These are phyloP conservation scores for Hipparchia sbordonii DNA, from an alignment of 2,888 invertebrate genomes.

Conservation along the genomic window DNA sequence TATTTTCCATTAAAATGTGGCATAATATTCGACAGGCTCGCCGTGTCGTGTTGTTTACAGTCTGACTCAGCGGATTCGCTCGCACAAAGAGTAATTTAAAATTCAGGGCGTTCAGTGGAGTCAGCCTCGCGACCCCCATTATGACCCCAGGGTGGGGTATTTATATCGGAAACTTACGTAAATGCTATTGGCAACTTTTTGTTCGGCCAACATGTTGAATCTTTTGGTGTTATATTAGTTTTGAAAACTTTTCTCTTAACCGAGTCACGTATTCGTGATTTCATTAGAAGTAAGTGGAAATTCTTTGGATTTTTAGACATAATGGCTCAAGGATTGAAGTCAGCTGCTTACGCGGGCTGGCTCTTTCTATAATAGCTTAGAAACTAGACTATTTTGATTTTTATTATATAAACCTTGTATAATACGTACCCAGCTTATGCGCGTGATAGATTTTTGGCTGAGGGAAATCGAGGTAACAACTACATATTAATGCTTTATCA, in stretches of 20 bases:
- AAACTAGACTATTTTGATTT: too few species aligned
- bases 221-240: neutral
- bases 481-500: too few species aligned
- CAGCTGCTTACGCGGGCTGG: too few species aligned
- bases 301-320: too few species aligned
- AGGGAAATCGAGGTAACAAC: too few species aligned
- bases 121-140: constrained; percentile 60
- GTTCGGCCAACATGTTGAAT: neutral
- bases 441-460: too few species aligned
- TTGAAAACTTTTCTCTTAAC: neutral
- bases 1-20: constrained; percentile 32
- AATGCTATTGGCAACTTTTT: constrained; percentile 25
- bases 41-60: constrained; percentile 55
- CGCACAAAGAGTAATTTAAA: constrained; percentile 77
- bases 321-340: too few species aligned
- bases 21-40: constrained; percentile 36
- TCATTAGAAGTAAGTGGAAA: too few species aligned
- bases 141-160: constrained; percentile 53
- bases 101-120: constrained; percentile 69
- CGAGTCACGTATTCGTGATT: too few species aligned
- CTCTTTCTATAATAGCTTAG: too few species aligned
- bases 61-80: constrained; percentile 67
- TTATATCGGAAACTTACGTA: constrained; percentile 29
- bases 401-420: too few species aligned
- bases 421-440: too few species aligned